Evolutionary conservation across 2,113 vertebrate species (phyloP), one percentile per base, ranked within the genome.

Genomic region (Malurus alboscapulatus): DNA sequence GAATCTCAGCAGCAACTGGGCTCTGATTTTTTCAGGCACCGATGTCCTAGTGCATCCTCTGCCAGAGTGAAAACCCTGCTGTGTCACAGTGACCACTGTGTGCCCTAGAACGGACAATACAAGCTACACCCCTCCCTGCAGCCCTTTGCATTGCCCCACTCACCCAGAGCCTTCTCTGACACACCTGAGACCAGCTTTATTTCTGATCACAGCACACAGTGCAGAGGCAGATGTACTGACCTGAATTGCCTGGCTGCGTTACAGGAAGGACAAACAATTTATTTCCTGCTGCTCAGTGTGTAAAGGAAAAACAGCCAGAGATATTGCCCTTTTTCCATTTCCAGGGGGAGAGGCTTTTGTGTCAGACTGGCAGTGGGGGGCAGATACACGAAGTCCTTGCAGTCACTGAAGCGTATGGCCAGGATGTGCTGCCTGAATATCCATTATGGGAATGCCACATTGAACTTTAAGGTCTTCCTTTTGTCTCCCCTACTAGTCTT

Each of bases 251-350:
- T 10, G 5, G 29, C 66, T 81, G 59, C 44, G 14, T 40, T 75
- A 76, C 24, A 73, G 54, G 54, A 92, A 93, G 54, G 14, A 84
- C 42, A 72, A 87, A 76, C 47, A 66, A 95, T 93, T 94, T 91
- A 8, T 54, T 91, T 85, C 91, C 81, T 84, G 81, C 66, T 85
- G 84, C 50, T 91, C n/a, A 32, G 47, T 44, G 34, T 82, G 50
- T 82, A 68, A 82, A 87, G n/a, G 42, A 50, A 75, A 65, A 88
- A 30, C 17, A 73, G n/a, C 5, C 38, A 67, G 67, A 54, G 27
- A 65, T 42, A 83, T 2, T 75, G 79, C 10, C 54, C 34, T 66
- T 91, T 89, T 83, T 62, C 50, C 42, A 69, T 44, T 93, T 92
- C 25, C 54, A 79, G 42, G 61, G 12, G 34, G 32, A 82, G 14